Evolutionary conservation across 2,797 vertebrate species (phyloP), one percentile per base, ranked within the genome.

Genomic region (Chiloscyllium punctatum): DNA sequence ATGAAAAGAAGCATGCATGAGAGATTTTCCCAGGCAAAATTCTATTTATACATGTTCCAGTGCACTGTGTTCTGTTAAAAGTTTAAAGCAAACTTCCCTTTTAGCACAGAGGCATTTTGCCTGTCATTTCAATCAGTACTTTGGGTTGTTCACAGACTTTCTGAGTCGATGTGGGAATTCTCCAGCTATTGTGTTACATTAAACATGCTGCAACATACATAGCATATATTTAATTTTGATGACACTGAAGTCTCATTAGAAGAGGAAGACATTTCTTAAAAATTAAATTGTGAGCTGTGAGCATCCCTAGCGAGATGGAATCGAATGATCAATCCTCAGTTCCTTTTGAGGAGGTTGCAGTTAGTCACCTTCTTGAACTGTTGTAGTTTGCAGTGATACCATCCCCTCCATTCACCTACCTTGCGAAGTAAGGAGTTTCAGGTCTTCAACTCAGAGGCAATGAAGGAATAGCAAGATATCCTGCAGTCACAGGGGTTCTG

Each of bases 1-100:
- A 18, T n/a, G 30, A 7, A 91, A 62, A 57, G 57, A n/a, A 37
- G 15, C 88, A 62, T 66, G 88, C 9, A 68, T 69, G n/a, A 9
- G 8, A 37, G n/a, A 69, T 37, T 37, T 92, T 68, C 90, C n/a
- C 62, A 92, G 90, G 62, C 90, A 69, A n/a, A 2, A 68, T 92
- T 92, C 62, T 92, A 92, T 92, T 92, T 69, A 68, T 68, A 92
- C 57, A 92, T 37, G 90, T 91, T 68, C 88, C 6, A 66, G 33
- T 68, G 13, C 42, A n/a, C 33, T 69, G n/a, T 25, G 90, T 69
- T n/a, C 62, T 68, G 90, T 42, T 69, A 92, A 69, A 8, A 37
- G 69, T 23, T 69, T 92, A 92, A 92, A 92, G 37, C 42, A 23
- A 68, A 69, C 90, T 90, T 62, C n/a, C 37, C 62, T 37, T 92